Evolutionary conservation across 2,888 invertebrate species (phyloP).

Genomic region (Uropetala carovei): DNA sequence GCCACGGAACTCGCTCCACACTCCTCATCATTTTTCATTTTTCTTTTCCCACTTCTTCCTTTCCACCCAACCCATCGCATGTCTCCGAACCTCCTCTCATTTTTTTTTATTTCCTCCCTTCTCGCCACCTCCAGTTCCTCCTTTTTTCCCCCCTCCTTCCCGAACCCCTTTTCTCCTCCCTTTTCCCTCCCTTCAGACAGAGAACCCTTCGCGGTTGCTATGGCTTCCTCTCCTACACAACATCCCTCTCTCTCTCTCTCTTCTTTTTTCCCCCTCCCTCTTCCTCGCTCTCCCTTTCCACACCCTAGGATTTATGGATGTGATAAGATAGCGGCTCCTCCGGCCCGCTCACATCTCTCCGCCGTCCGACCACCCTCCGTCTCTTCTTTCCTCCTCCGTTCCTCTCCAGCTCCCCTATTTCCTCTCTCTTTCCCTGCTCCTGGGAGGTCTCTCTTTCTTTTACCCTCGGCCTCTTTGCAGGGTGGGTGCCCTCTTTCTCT

Average conservation of each 20-base stretch:
- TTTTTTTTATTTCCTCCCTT: not conserved
- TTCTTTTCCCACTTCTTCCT: slow-evolving; percentile 11
- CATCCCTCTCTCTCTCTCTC: not conserved
- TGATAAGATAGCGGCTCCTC: slow-evolving; percentile 31
- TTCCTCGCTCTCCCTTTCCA: not conserved
- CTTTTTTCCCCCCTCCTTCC: not conserved
- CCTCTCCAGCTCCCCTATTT: not conserved
- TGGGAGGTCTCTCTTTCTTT: no score
- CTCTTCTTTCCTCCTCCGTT: not conserved
- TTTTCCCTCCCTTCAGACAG: not conserved
- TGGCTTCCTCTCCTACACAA: not conserved
- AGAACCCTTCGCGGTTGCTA: slow-evolving; percentile 7
- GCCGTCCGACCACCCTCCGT: not conserved
- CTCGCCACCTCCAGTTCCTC: not conserved
- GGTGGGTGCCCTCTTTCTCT: no score
- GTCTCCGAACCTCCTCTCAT: not conserved
- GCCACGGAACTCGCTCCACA: not conserved
- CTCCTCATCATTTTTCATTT: slow-evolving; percentile 20
- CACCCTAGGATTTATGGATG: slow-evolving; percentile 56
- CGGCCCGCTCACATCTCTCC: not conserved
- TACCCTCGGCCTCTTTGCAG: no score
- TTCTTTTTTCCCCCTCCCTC: not conserved
- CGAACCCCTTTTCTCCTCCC: not conserved
- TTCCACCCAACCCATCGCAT: not conserved
- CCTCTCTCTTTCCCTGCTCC: not conserved